Conservation (phyloP, 2,888 invertebrate species). For the Tigriopus californicus region DNA sequence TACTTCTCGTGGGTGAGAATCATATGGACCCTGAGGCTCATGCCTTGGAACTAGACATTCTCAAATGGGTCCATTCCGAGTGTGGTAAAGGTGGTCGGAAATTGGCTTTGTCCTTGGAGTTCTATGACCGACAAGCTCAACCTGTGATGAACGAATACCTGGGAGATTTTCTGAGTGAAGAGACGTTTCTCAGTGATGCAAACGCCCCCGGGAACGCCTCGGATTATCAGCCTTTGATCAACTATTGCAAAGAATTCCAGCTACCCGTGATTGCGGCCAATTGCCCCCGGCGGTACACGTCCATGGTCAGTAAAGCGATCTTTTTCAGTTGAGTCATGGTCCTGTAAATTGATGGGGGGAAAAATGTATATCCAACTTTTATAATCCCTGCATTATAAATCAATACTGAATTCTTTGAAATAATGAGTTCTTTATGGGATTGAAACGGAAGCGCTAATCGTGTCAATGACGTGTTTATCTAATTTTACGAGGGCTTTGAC, state of each 20-base stretch:
- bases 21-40: neutral
- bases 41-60: neutral
- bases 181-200: neutral
- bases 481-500: too few species aligned
- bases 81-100: neutral
- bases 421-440: too few species aligned
- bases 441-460: too few species aligned
- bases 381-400: too few species aligned
- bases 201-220: neutral
- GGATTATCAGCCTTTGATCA: constrained; percentile 1
- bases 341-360: too few species aligned
- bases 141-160: constrained; percentile 9
- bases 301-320: neutral
- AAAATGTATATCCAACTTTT: too few species aligned
- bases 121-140: constrained; percentile 9
- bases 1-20: constrained; percentile 5
- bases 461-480: too few species aligned
- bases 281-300: neutral
- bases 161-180: neutral
- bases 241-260: neutral
- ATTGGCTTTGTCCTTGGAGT: constrained; percentile 2
- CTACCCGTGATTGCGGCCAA: constrained; percentile 1
- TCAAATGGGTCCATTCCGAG: neutral
- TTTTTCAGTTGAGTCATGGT: too few species aligned
- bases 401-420: too few species aligned